Percentiles rank a stretch among this genome's conserved stretches.
These are phyloP conservation scores for Ceryle rudis DNA, from an alignment of 2,797 vertebrate genomes.

Conservation along the genomic window DNA sequence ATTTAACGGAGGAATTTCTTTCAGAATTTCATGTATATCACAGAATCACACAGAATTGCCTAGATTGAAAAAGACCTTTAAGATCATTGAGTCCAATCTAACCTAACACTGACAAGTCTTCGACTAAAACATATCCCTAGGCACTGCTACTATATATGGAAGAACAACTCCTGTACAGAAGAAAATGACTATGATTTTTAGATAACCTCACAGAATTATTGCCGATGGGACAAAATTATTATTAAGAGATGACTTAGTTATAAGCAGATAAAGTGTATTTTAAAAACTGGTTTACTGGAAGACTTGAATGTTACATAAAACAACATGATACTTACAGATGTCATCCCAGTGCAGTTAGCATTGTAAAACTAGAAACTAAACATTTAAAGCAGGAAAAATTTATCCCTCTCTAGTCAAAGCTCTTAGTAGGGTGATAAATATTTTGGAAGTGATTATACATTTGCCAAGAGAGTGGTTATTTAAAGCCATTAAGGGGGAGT, in stretches of 20 bases:
- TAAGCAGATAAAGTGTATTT: background rate
- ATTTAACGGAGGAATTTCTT: slow-evolving; percentile 25
- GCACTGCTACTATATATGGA: background rate
- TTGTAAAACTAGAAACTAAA: slow-evolving; percentile 1
- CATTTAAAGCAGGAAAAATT: background rate
- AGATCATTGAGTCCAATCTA: too few species aligned
- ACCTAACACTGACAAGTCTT: too few species aligned
- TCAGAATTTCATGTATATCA: background rate
- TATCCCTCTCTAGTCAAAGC: background rate
- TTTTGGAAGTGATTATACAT: background rate
- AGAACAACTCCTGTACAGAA: background rate
- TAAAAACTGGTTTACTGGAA: background rate
- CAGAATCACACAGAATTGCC: too few species aligned
- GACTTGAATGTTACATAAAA: background rate
- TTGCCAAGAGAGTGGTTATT: background rate
- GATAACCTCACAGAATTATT: background rate
- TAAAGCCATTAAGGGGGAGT: background rate
- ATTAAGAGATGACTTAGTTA: background rate
- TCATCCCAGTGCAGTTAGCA: background rate
- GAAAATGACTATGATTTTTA: background rate
- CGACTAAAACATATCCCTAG: too few species aligned
- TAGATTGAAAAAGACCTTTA: too few species aligned
- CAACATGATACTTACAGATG: background rate
- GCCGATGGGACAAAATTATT: background rate
- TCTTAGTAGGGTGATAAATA: slow-evolving; percentile 21